A percentile compares a stretch with the other conserved stretches of the same genome.
These are phyloP conservation scores for Blennius ocellaris DNA, from an alignment of 2,113 vertebrate species.

Conservation along the genomic window DNA sequence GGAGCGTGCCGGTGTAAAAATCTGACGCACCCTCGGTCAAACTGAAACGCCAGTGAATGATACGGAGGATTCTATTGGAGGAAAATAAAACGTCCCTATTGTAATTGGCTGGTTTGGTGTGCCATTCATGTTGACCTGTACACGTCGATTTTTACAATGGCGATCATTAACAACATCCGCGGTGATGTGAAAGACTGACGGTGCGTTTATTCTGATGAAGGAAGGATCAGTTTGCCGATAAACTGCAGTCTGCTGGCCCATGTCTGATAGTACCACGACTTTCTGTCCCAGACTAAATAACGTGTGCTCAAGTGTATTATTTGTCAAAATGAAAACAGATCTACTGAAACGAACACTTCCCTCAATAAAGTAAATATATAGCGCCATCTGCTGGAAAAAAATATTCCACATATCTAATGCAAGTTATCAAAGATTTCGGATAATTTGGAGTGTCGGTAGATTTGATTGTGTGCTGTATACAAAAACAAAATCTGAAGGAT, in stretches of 20 bases:
- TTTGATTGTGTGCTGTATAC: too few species aligned
- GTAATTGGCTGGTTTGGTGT: conserved; percentile 22
- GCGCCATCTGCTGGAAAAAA: conserved; percentile 57
- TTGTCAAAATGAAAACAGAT: background rate
- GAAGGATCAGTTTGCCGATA: background rate
- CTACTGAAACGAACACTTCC: background rate
- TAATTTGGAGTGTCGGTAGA: too few species aligned
- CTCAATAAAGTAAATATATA: conserved; percentile 4
- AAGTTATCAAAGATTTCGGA: background rate
- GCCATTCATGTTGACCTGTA: conserved; percentile 50
- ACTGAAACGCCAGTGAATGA: conserved; percentile 15
- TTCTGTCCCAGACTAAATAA: background rate
- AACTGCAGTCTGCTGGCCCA: too few species aligned
- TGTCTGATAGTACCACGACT: background rate
- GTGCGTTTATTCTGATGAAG: background rate
- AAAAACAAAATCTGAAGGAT: too few species aligned
- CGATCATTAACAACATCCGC: conserved; percentile 5
- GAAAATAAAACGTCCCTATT: background rate
- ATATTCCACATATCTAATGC: background rate
- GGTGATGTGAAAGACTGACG: background rate
- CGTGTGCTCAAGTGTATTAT: background rate
- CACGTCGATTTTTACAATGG: conserved; percentile 12
- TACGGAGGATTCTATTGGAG: conserved; percentile 58
- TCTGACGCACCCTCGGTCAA: conserved; percentile 3
- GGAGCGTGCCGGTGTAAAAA: conserved; percentile 23